Evolutionary conservation across 1,140 invertebrate species (phyloP), one percentile per base, ranked within the genome.

Genomic region (Cydia amplana): DNA sequence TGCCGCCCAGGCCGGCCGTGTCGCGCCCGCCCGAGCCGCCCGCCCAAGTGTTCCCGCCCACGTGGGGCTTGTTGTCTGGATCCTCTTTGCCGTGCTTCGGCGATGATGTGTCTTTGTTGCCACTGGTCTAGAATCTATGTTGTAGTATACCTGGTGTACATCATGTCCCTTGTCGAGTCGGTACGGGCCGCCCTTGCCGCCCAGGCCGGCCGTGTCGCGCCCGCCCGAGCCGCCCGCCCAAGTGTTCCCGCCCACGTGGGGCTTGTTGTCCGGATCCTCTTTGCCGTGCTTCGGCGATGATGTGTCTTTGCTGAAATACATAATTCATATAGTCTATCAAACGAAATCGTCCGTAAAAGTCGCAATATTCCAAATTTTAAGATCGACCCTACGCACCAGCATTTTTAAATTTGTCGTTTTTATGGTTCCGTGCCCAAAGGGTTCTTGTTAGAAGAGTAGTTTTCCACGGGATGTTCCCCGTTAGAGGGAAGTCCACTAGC

Each of bases 21-120:
- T 98, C 97, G 74, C 97, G 94, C 70, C 97, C 97, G 67, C 98
- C 98, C 55, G 96, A 98, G 43, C 98, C 98, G 9, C 98, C 98
- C 51, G 98, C 98, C 98, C 98, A 99, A 1, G 97, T 98, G 84
- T 98, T 99, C 4, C 98, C 98, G 73, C 98, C 98, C 74, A 99
- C 97, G 93, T 99, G 98, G 0, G 98, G 98, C 65, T 96, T 94
- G 83, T 97, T 97, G 9, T 96, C 96, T 0, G 96, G 95, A 90
- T 99, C 97, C 32, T 97, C 93, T 93, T 99, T 98, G 3, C 98
- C 99, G 90, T 98, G 96, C 86, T 99, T 99, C 0, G 98, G 98
- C 0, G 93, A 94, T 36, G 95, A 96, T 1, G 96, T 95, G 87
- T 96, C 96, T 86, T 85, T 80, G n/a, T n/a, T n/a, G n/a, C n/a